These are phyloP conservation scores for Mythimna impura DNA, from an alignment of 2,888 invertebrate species.

Conservation along the genomic window DNA sequence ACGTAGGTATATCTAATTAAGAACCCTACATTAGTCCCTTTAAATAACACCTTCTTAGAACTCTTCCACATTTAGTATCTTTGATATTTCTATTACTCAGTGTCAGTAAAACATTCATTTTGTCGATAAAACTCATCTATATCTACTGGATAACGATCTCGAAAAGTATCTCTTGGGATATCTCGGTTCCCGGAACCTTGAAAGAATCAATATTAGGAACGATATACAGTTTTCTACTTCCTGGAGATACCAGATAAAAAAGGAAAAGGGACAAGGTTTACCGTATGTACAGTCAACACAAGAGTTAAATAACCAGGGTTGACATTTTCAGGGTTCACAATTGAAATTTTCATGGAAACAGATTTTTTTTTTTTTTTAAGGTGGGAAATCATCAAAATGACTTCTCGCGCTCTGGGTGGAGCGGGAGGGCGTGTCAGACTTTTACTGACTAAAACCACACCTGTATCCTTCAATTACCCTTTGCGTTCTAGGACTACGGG, in stretches of 20 bases:
- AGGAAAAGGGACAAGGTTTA: slow-evolving; percentile 2
- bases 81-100: background rate
- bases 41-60: background rate
- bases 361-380: too few species aligned
- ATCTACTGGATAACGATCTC: background rate
- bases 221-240: slow-evolving; percentile 4
- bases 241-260: slow-evolving; percentile 9
- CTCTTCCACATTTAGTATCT: background rate
- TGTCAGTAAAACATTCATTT: slow-evolving; percentile 7
- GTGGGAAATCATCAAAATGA: too few species aligned
- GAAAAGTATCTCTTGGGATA: slow-evolving; percentile 9
- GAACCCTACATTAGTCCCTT: background rate
- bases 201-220: slow-evolving; percentile 38
- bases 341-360: too few species aligned
- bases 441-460: too few species aligned
- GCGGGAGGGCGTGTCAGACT: too few species aligned
- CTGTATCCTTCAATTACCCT: too few species aligned
- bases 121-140: slow-evolving; percentile 6
- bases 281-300: background rate
- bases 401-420: too few species aligned
- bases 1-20: too few species aligned
- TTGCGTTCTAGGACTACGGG: too few species aligned
- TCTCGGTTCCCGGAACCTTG: slow-evolving; percentile 20
- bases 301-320: too few species aligned
- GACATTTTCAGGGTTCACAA: too few species aligned